Evolutionary conservation across 2,797 vertebrate species (phyloP).

Genomic region (Centroberyx gerrardi): DNA sequence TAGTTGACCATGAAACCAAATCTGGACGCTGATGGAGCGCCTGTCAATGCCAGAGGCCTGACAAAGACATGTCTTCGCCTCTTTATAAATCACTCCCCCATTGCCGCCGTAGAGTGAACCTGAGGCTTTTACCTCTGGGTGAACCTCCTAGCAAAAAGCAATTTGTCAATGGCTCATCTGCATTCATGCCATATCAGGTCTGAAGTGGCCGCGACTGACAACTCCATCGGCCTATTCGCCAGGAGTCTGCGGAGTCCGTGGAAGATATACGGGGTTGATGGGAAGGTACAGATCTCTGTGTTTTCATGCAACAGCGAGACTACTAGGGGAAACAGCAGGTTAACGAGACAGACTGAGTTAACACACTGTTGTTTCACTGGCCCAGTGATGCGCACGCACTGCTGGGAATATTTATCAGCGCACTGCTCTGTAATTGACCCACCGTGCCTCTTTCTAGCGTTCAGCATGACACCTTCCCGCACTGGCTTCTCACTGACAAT

Average conservation of each 20-base stretch:
- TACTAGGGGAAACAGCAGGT: constrained; percentile 36
- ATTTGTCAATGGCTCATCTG: constrained; percentile 83
- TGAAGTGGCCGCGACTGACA: constrained; percentile 68
- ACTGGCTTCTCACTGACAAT: constrained; percentile 35
- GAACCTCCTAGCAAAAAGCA: constrained; percentile 77
- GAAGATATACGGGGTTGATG: constrained; percentile 31
- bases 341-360: constrained; percentile 44
- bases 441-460: constrained; percentile 30
- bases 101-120: constrained; percentile 50
- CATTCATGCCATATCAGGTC: constrained; percentile 74
- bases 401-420: constrained; percentile 53
- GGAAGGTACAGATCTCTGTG: constrained; percentile 36
- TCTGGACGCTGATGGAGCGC: constrained; percentile 76
- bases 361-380: constrained; percentile 20
- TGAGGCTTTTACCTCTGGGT: constrained; percentile 69
- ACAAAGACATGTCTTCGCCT: constrained; percentile 70
- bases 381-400: constrained; percentile 28
- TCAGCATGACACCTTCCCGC: constrained; percentile 41
- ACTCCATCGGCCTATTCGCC: constrained; percentile 67
- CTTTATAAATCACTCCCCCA: constrained; percentile 75
- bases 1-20: constrained; percentile 78
- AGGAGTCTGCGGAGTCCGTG: constrained; percentile 15
- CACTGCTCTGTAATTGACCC: constrained; percentile 57
- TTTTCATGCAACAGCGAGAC: constrained; percentile 40
- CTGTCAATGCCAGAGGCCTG: constrained; percentile 70